These are phyloP conservation scores for Caenorhabditis panamensis DNA, from an alignment of 2,888 invertebrate genomes.

Conservation along the genomic window DNA sequence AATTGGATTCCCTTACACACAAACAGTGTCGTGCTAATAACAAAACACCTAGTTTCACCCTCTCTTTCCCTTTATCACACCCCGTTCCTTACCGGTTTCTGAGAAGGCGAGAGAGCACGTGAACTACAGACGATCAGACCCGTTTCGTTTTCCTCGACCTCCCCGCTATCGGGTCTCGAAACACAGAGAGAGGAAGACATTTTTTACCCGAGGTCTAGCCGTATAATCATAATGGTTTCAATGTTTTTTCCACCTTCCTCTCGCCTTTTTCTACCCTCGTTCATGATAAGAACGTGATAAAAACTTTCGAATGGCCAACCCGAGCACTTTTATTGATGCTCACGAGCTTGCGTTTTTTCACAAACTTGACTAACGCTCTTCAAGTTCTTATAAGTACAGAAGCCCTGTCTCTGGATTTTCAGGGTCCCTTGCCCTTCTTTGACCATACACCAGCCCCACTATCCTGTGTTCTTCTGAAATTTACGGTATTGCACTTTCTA, in stretches of 20 bases:
- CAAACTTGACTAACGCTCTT: constrained; percentile 11
- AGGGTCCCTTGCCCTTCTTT: no score
- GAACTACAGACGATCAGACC: constrained; percentile 8
- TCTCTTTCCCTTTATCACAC: constrained; percentile 46
- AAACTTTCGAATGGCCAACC: constrained; percentile 36
- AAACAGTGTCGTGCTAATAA: constrained; percentile 35
- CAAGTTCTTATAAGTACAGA: background rate
- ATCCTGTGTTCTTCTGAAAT: constrained; percentile 9
- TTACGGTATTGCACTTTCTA: constrained; percentile 25
- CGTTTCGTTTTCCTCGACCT: constrained; percentile 22
- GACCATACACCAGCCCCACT: background rate
- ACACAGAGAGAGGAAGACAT: no score
- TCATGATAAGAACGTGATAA: constrained; percentile 56
- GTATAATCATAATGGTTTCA: constrained; percentile 49
- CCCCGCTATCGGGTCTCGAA: constrained; percentile 28
- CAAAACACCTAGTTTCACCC: constrained; percentile 37
- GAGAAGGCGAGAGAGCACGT: background rate
- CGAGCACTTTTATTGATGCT: constrained; percentile 29
- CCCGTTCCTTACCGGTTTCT: constrained; percentile 57
- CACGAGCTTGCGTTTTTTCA: constrained; percentile 13
- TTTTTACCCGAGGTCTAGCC: constrained; percentile 39
- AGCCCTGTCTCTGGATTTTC: background rate
- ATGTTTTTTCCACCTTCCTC: constrained; percentile 23
- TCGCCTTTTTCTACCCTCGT: constrained; percentile 24
- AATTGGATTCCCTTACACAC: constrained; percentile 24